Evolutionary conservation across 2,797 vertebrate genomes (phyloP).

Genomic region (Champsocephalus gunnari): DNA sequence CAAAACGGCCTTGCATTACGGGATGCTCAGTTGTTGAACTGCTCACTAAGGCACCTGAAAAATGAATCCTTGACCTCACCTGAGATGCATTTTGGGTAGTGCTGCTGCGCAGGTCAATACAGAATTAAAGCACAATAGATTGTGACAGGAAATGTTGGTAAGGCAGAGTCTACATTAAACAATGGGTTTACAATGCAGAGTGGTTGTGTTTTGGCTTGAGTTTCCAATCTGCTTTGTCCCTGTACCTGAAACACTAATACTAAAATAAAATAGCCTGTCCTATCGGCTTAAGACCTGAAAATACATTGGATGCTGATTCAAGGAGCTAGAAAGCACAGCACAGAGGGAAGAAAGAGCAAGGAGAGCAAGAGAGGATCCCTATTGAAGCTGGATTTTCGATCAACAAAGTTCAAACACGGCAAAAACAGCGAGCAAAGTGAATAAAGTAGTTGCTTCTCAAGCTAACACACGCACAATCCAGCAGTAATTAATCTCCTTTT

Average conservation of each 20-base stretch:
- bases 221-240: constrained; percentile 40
- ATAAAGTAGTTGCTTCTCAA: constrained; percentile 39
- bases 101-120: constrained; percentile 11
- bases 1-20: constrained; percentile 13
- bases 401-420: constrained; percentile 28
- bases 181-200: constrained; percentile 29
- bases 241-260: constrained; percentile 39
- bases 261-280: constrained; percentile 42
- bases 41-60: constrained; percentile 1
- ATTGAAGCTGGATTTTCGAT: constrained; percentile 29
- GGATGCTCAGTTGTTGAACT: constrained; percentile 1
- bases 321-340: not conserved
- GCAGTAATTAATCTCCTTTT: constrained; percentile 74
- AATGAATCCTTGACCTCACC: constrained; percentile 31
- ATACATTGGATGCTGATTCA: constrained; percentile 35
- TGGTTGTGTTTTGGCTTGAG: constrained; percentile 26
- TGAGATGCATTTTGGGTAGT: constrained; percentile 11
- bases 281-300: constrained; percentile 28
- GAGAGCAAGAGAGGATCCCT: constrained; percentile 19
- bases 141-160: constrained; percentile 23
- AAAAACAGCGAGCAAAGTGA: constrained; percentile 14
- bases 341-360: not conserved
- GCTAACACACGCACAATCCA: constrained; percentile 6
- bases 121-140: constrained; percentile 33
- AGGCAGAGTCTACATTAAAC: constrained; percentile 22